These are phyloP conservation scores for Junonia oenone DNA, from an alignment of 2,888 invertebrate genomes.

Conservation along the genomic window DNA sequence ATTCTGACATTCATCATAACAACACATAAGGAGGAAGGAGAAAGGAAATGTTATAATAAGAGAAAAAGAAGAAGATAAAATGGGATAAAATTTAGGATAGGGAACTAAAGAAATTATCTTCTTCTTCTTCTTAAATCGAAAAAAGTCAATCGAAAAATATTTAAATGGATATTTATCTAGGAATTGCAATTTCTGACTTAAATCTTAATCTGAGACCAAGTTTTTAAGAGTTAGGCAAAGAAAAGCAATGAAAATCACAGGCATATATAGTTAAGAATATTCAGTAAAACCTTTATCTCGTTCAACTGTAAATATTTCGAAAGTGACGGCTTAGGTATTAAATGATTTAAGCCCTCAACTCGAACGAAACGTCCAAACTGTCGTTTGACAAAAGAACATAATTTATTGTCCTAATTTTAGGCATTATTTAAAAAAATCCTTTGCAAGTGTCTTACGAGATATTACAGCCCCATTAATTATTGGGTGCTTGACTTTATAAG, in stretches of 20 bases:
- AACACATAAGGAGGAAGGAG: no score
- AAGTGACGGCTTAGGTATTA: not conserved
- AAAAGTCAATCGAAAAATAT: no score
- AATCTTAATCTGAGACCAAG: no score
- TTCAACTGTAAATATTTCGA: not conserved
- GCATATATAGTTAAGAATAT: not conserved
- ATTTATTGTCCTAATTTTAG: conserved; percentile 2
- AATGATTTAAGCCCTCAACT: not conserved
- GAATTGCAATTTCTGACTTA: no score
- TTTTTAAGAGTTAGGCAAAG: not conserved
- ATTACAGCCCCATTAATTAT: conserved; percentile 1
- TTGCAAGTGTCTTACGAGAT: not conserved
- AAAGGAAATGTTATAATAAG: no score
- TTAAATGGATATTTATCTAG: no score
- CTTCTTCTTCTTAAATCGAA: no score
- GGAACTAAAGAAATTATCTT: no score
- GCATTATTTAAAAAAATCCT: not conserved
- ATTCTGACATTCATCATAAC: no score
- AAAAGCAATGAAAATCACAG: not conserved
- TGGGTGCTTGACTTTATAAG: not conserved
- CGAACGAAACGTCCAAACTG: not conserved
- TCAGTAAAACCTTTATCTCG: not conserved
- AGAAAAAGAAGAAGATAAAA: no score
- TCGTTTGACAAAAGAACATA: conserved; percentile 2
- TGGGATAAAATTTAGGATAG: no score